Base-by-base conservation (phyloP, 2,888 invertebrate species). In the Drymonia ruficornis region DNA sequence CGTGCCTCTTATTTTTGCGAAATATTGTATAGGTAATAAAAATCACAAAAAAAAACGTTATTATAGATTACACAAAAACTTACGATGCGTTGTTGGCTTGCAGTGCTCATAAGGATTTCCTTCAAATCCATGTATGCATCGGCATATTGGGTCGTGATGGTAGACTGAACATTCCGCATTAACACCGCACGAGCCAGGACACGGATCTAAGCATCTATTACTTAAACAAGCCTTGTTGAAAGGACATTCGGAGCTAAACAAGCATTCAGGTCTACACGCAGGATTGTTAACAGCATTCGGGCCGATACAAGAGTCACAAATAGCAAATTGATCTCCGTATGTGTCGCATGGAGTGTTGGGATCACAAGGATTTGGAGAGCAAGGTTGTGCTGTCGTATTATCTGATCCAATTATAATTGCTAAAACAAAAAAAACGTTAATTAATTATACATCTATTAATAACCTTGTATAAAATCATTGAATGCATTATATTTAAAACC, bases 21-120 rank as follows among this genome's bases (percentile, higher is more conserved):
- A 23, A 23, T 23, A 23, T 23, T 23, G 3, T 23, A 23, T 23
- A 7, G 23, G 23, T 23, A 23, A 23, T 23, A 7, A 46, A 31
- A 44, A 48, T 43, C 36, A 38, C 28, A 34, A 60, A 50, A 23
- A 9, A n/a, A 49, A n/a, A n/a, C n/a, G n/a, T n/a, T n/a, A n/a
- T 38, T 18, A 46, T 28, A 43, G 53, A 53, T 36, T 28, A 48
- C 55, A 49, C 53, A 51, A 50, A 59, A 55, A 91, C 93, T 93
- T 89, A 94, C 94, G 87, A 63, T 86, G 83, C 42, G 89, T 86
- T 50, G 94, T 94, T 36, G 91, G 86, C 63, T 94, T 93, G 74
- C 96, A 97, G 74, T 96, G 95, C 75, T 96, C 96, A 77, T 95
- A 97, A 13, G 97, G 96, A 86, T 97, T 96, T 70, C 97, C 97